Evolutionary conservation across 2,888 invertebrate genomes (phyloP), one percentile per base, ranked within the genome.

Genomic region (Parnassius mnemosyne): DNA sequence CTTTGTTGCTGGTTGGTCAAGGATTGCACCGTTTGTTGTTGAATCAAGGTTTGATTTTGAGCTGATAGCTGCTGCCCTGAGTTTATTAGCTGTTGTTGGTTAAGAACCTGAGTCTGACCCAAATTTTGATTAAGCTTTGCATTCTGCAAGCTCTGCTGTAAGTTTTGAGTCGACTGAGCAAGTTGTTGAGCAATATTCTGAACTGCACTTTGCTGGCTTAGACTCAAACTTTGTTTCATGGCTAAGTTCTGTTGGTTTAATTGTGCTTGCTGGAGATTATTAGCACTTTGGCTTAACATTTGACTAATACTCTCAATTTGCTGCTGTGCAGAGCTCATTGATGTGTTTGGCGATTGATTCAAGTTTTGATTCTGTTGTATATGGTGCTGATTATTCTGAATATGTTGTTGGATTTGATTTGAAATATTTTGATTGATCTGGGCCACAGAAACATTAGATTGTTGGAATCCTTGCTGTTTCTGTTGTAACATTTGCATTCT

Each of bases 281-380:
- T 90, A 12, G 90, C 89, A 75, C 89, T 90, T 63, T 91, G 91
- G 70, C 91, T 91, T 44, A 91, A 72, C 90, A 91, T 90, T 70
- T 94, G 94, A 52, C 92, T 92, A 20, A 93, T 94, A 53, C 93
- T 89, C 70, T 94, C 94, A 76, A 94, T 94, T 68, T 94, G 92
- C 68, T 94, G 94, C 68, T 90, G 90, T 16, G 94, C 94, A 52
- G 93, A 93, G 58, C 89, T 93, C 78, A 94, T 92, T 47, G 93
- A 81, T 16, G 85, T 86, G 53, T 72, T 78, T 2, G 85, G 75
- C 2, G 83, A 79, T 68, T 88, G 89, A 63, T 77, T 84, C 34
- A 87, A 82, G 60, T 77, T 85, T 66, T 80, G 82, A 58, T 69
- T 70, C 66, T 89, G 87, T 65, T 91, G 92, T 65, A 91, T 76